A percentile compares a stretch with the other conserved stretches of the same genome.
phyloP scores from a whole-genome alignment of 2,888 invertebrate genomes.

The Synergus gifuensis region DNA sequence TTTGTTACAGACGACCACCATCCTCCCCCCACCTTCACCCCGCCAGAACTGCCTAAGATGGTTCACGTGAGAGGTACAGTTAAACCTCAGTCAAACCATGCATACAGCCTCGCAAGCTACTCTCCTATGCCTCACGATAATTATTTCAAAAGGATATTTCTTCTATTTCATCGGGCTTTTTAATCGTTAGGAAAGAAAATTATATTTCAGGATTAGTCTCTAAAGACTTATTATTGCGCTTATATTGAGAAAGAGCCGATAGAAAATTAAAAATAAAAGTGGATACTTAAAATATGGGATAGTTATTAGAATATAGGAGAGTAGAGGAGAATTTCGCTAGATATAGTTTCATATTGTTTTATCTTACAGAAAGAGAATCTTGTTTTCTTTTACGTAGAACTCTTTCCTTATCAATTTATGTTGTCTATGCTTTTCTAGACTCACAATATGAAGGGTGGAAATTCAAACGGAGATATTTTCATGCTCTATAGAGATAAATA shows the following conservation, averaged over 20 bases:
- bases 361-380: too few species aligned
- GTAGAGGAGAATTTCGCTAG: background rate
- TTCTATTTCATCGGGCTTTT: conserved; percentile 29
- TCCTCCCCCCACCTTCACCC: conserved; percentile 98
- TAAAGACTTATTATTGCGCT: background rate
- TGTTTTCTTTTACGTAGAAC: too few species aligned
- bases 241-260: background rate
- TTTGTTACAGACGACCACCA: conserved; percentile 96
- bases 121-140: conserved; percentile 58
- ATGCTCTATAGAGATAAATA: too few species aligned
- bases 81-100: conserved; percentile 75
- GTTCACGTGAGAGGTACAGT: conserved; percentile 95
- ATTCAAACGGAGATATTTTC: too few species aligned
- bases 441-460: too few species aligned
- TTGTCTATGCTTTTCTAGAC: background rate
- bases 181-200: background rate
- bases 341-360: background rate
- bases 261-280: background rate
- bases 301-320: conserved; percentile 1
- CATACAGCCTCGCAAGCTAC: conserved; percentile 74
- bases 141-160: conserved; percentile 11
- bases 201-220: background rate
- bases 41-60: conserved; percentile 99
- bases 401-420: too few species aligned
- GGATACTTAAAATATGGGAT: background rate